Conservation (phyloP, 2,797 vertebrate genomes). For the Avahi laniger region DNA sequence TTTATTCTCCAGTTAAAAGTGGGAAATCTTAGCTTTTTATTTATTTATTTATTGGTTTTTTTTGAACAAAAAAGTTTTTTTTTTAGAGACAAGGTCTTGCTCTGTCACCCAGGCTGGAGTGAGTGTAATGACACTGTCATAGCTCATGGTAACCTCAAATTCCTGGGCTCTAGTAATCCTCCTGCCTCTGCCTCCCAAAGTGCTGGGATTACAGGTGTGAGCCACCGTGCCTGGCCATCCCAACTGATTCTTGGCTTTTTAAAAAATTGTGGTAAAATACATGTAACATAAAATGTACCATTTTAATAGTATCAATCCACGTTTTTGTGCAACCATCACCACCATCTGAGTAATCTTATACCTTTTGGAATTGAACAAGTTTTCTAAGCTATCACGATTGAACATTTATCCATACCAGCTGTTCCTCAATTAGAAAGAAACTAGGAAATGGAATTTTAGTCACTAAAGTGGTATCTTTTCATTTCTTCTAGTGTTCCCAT, state of each 20-base stretch:
- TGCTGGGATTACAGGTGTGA: too few species aligned
- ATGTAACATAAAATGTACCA: background rate
- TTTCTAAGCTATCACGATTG: background rate
- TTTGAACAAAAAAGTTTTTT: background rate
- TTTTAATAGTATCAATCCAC: background rate
- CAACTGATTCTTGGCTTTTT: background rate
- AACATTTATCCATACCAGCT: background rate
- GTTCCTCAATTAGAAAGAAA: background rate
- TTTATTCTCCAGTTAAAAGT: slow-evolving; percentile 4
- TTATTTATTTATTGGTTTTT: background rate
- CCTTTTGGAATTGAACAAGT: background rate
- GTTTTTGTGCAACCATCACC: background rate
- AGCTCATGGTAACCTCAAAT: too few species aligned
- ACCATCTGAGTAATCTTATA: background rate
- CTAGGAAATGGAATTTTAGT: background rate
- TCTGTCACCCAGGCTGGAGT: background rate
- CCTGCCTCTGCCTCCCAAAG: too few species aligned
- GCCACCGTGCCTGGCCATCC: too few species aligned
- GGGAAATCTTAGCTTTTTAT: background rate
- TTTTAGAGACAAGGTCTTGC: background rate
- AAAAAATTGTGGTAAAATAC: background rate
- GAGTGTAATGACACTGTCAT: too few species aligned
- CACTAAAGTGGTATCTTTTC: background rate
- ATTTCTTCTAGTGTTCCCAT: background rate
- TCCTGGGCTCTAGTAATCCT: too few species aligned